These are phyloP conservation scores for Acanthis flammea DNA, from an alignment of 2,797 vertebrate species.

Conservation along the genomic window DNA sequence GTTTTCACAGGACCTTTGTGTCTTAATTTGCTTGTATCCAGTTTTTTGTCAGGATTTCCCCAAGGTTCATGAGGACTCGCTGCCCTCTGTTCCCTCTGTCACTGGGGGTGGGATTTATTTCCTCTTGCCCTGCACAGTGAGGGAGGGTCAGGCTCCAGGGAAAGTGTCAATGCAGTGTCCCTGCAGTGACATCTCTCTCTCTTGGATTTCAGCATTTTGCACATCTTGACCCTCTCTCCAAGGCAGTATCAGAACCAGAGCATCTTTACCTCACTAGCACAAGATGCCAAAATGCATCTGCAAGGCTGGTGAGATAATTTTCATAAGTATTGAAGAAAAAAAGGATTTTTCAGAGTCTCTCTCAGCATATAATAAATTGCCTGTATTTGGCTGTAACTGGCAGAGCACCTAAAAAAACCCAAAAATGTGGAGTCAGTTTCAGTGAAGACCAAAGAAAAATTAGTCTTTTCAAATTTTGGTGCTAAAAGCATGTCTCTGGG, in stretches of 20 bases:
- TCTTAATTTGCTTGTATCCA: background rate
- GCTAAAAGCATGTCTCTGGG: fast-evolving
- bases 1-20: background rate
- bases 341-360: background rate
- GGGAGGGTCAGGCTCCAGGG: background rate
- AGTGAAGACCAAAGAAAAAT: background rate
- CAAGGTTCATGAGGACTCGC: background rate
- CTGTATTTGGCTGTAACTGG: background rate
- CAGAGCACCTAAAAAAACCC: background rate
- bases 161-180: background rate
- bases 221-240: background rate
- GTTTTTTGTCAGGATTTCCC: background rate
- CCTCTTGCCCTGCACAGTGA: background rate
- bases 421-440: background rate
- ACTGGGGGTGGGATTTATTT: background rate
- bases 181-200: background rate
- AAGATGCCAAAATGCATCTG: background rate
- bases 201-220: background rate
- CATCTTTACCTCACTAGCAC: background rate
- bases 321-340: background rate
- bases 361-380: background rate
- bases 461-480: fast-evolving
- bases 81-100: background rate
- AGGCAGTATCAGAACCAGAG: background rate
- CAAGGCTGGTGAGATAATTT: background rate